Percentiles rank a stretch among this genome's conserved stretches.
phyloP scores from a whole-genome alignment of 2,113 vertebrate genomes.

The Cynoglossus semilaevis region DNA sequence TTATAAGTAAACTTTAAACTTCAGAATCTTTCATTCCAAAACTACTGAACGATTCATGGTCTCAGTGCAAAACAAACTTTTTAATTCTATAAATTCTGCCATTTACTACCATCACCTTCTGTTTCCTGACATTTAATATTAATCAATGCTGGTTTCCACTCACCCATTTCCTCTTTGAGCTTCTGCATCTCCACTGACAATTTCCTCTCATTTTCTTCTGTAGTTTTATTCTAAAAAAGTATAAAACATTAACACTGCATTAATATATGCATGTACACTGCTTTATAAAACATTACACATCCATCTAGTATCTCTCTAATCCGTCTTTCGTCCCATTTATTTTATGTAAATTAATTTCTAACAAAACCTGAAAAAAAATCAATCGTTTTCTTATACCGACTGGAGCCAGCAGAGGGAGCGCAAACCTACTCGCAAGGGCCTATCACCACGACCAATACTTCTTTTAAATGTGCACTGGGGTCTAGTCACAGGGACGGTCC shows the following conservation, averaged over 20 bases:
- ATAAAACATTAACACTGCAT: slow-evolving; percentile 17
- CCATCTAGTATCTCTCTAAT: too few species aligned
- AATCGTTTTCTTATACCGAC: background rate
- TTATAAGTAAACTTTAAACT: too few species aligned
- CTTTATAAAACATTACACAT: too few species aligned
- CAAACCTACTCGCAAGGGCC: slow-evolving; percentile 2
- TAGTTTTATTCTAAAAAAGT: slow-evolving; percentile 82
- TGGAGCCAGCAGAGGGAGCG: slow-evolving; percentile 55
- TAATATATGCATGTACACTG: too few species aligned
- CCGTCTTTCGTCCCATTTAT: too few species aligned
- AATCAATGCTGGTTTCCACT: slow-evolving; percentile 58
- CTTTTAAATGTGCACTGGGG: slow-evolving; percentile 9
- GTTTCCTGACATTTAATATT: too few species aligned
- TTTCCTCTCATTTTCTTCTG: slow-evolving; percentile 83
- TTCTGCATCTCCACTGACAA: slow-evolving; percentile 82
- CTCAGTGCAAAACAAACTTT: too few species aligned
- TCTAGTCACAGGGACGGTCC: slow-evolving; percentile 32
- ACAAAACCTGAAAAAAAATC: too few species aligned
- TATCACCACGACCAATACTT: background rate
- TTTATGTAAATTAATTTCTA: too few species aligned
- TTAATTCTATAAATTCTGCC: too few species aligned
- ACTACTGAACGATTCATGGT: too few species aligned
- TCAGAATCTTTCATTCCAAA: too few species aligned
- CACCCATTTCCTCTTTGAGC: slow-evolving; percentile 92
- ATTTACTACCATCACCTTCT: background rate